A percentile compares a stretch with the other conserved stretches of the same genome.
Evolutionary conservation across 2,888 invertebrate species (phyloP).

Genomic region (Margaritifera margaritifera): DNA sequence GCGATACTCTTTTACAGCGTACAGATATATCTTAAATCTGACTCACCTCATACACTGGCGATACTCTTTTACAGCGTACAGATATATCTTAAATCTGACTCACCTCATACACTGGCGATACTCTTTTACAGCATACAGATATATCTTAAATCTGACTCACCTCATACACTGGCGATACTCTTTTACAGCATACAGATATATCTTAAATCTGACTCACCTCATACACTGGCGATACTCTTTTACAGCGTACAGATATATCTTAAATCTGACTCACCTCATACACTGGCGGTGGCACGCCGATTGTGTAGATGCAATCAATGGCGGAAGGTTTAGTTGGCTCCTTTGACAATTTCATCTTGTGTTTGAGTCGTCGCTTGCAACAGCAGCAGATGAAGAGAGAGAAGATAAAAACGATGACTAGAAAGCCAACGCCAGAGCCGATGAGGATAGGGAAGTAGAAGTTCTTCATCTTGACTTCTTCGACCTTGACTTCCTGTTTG

Average conservation of each 20-base stretch:
- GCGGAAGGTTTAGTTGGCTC: constrained; percentile 36
- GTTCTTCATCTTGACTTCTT: constrained; percentile 34
- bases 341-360: constrained; percentile 35
- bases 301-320: constrained; percentile 37
- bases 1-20: too few relatives aligned
- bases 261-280: constrained; percentile 19
- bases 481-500: constrained; percentile 30
- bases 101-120: constrained; percentile 31
- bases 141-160: not conserved
- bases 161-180: constrained; percentile 34
- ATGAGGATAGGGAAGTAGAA: constrained; percentile 31
- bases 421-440: constrained; percentile 35
- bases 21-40: too few relatives aligned
- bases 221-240: constrained; percentile 31
- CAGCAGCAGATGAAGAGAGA: constrained; percentile 36
- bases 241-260: too few relatives aligned
- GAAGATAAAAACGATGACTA: constrained; percentile 24
- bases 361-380: constrained; percentile 29
- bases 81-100: not conserved
- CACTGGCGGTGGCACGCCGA: constrained; percentile 32
- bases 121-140: too few relatives aligned
- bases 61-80: too few relatives aligned
- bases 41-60: constrained; percentile 28
- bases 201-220: constrained; percentile 11
- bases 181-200: too few relatives aligned